A percentile compares a stretch with the other conserved stretches of the same genome.
These are phyloP conservation scores for Xenopus tropicalis DNA, from an alignment of 2,113 vertebrate genomes.

Conservation along the genomic window UCB_Xtro_10.0 CM004449.2:21978501-21979000, in stretches of 20 bases:
- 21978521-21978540: background rate
- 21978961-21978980: conserved; percentile 4
- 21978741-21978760: background rate
- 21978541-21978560: background rate
- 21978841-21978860: background rate
- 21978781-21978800: background rate
- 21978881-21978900: background rate
- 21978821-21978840: background rate
- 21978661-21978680: too few relatives aligned
- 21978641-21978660: background rate
- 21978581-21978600: background rate
- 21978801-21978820: background rate
- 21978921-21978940: background rate
- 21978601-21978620: background rate
- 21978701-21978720: background rate
- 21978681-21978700: too few relatives aligned
- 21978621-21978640: background rate
- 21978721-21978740: too few relatives aligned
- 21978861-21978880: background rate
- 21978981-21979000: conserved; percentile 17
- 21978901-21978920: conserved; percentile 13
- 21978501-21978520: background rate
- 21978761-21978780: background rate
- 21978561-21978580: background rate
- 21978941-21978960: conserved; percentile 13